Conservation (phyloP, 2,797 vertebrate genomes). For the Tapirus indicus region DNA sequence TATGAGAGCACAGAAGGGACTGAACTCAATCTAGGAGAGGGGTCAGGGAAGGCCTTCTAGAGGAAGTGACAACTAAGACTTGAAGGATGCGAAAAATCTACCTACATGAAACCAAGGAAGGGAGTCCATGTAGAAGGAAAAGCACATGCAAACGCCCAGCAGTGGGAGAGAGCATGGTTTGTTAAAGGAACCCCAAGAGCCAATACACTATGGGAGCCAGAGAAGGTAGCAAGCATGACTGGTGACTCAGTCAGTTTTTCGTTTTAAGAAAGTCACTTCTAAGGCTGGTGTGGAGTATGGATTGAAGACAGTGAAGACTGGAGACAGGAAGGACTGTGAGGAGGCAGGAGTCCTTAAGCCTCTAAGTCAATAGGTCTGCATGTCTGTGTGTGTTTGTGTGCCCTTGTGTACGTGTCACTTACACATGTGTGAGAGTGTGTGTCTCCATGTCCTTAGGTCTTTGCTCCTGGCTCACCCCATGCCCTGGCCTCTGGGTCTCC, state of each 20-base stretch:
- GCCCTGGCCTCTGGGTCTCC: background rate
- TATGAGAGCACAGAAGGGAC: background rate
- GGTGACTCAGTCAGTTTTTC: background rate
- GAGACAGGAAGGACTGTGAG: background rate
- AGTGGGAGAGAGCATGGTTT: background rate
- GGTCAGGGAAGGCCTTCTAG: background rate
- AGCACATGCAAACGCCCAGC: background rate
- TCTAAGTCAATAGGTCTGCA: background rate
- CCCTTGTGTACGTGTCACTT: background rate
- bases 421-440: background rate
- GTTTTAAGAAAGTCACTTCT: conserved; percentile 46
- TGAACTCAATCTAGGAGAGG: background rate
- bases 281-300: background rate
- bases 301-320: conserved; percentile 17
- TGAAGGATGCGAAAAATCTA: background rate
- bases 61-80: background rate
- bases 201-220: background rate
- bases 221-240: background rate
- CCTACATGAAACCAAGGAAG: conserved; percentile 4
- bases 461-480: conserved; percentile 4
- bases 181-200: background rate
- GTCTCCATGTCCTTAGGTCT: background rate
- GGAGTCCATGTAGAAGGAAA: background rate
- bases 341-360: background rate
- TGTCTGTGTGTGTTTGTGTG: background rate